Base-by-base conservation (phyloP, 2,888 invertebrate genomes). In the Smittia sp. region DNA sequence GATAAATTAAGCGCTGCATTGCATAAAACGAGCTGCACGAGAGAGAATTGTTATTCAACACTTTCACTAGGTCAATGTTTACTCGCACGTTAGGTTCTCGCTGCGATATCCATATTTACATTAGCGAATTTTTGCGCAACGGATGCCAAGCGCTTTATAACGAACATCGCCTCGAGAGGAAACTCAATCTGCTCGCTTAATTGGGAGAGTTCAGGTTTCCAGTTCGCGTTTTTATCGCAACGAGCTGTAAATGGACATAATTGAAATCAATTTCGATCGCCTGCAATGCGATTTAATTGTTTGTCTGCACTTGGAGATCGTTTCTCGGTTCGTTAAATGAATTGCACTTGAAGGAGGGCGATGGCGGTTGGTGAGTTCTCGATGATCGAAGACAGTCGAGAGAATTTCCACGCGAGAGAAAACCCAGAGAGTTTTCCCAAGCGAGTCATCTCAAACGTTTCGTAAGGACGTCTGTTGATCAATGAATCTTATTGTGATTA, bases 61-160 rank as follows among this genome's bases (percentile, higher is more conserved):
- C 58, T 58, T 58, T 58, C 58, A 58, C 58, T 58, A 22, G 58
- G 58, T 58, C 58, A 58, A 58, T 58, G 58, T 58, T 20, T 20
- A 58, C 22, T 9, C n/a, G 20, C 22, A 58, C 11, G 46, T 46
- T 46, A 32, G 2, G 46, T 46, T n/a, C 46, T 46, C 15, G 20
- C 22, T 58, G 58, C 20, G 18, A 58, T 58, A 13, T n/a, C 46
- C 46, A 46, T 46, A 46, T 32, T 32, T 32, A 32, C 32, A 6
- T 32, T 32, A 6, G 32, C 32, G 32, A 6, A 6, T 32, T 32
- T 32, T 32, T 32, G 3, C 32, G 32, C 32, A 32, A 32, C 32
- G 32, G 32, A 32, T 32, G 32, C 32, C 32, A 9, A 32, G 32
- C 32, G 32, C 3, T 3, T n/a, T 32, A 32, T 32, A 32, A 32